phyloP scores from a whole-genome alignment of 2,797 vertebrate species.

The Naso thynnoides region DNA sequence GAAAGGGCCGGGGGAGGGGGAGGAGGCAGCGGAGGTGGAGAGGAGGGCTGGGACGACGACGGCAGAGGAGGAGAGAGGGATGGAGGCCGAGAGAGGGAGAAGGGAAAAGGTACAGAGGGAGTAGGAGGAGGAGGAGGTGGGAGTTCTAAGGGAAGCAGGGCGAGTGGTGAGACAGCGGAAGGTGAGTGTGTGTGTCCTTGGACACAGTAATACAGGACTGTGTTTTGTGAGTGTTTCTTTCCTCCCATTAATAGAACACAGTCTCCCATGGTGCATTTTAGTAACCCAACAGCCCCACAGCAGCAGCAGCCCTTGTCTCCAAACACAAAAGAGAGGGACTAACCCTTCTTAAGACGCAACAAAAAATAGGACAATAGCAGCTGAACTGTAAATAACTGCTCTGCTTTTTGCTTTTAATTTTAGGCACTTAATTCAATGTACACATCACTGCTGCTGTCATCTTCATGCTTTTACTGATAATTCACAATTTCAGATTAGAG shows the following conservation, averaged over 20 bases:
- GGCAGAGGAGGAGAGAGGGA: conserved; percentile 86
- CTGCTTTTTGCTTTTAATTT: conserved; percentile 13
- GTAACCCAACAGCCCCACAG: conserved; percentile 34
- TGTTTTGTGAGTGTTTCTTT: conserved; percentile 67
- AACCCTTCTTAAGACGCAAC: conserved; percentile 9
- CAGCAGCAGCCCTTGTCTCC: conserved; percentile 59
- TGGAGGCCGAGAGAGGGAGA: conserved; percentile 89
- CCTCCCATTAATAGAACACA: conserved; percentile 61
- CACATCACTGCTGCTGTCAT: neutral
- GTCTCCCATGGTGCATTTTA: conserved; percentile 64
- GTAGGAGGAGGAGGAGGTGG: conserved; percentile 79
- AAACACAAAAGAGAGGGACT: conserved; percentile 56
- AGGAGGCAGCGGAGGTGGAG: conserved; percentile 88
- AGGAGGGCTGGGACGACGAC: conserved; percentile 88
- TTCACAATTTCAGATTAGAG: neutral
- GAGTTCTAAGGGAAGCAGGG: conserved; percentile 91
- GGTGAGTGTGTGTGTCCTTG: conserved; percentile 87
- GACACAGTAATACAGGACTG: conserved; percentile 69
- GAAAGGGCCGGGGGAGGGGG: conserved; percentile 87
- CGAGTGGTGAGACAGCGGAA: conserved; percentile 94
- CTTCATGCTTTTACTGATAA: neutral
- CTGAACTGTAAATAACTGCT: neutral
- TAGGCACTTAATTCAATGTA: neutral
- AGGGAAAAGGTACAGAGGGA: conserved; percentile 93
- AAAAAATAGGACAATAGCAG: neutral